Evolutionary conservation across 2,797 vertebrate species (phyloP), one percentile per base, ranked within the genome.

Genomic region (Poecilia picta): DNA sequence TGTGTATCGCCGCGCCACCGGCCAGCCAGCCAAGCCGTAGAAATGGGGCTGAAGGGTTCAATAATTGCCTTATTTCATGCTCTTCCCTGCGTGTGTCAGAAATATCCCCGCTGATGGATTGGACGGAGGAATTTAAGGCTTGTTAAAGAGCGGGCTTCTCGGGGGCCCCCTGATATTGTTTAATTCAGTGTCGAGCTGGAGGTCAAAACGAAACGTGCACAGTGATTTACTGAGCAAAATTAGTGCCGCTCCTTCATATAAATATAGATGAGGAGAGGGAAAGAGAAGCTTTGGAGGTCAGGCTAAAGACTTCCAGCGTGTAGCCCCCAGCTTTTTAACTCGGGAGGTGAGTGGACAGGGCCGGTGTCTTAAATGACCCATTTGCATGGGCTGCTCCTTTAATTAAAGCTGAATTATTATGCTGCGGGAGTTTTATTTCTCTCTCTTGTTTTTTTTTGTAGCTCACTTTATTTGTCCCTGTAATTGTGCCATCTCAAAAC

Each of bases 1-100:
- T 43, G 31, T 33, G 49, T 71, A 66, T 36, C 84, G 84, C 75
- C 0, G 84, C 16, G 76, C 85, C 43, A 79, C 81, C 82, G 73
- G 75, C 83, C 85, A 75, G 81, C 74, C 76, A 82, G 86, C 82
- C 82, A 23, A 89, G 89, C 92, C 91, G 88, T 91, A 92, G 93
- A 94, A 96, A 95, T 94, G 86, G 86, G 93, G 87, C 90, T 93
- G 93, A 94, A 94, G 95, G 93, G 94, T 94, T 95, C 95, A 95
- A 96, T 96, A 96, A 96, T 96, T 96, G 95, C 95, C 92, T 95
- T 96, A 96, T 96, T 96, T 96, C 95, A 96, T 95, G 96, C 95
- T 95, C 95, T 94, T 95, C 93, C 90, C 92, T 87, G 92, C 66
- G 89, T 91, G 95, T 96, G 95, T 96, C 94, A 95, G 91, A 96